Evolutionary conservation across 2,797 vertebrate species (phyloP).

Genomic region (Sarcoramphus papa): DNA sequence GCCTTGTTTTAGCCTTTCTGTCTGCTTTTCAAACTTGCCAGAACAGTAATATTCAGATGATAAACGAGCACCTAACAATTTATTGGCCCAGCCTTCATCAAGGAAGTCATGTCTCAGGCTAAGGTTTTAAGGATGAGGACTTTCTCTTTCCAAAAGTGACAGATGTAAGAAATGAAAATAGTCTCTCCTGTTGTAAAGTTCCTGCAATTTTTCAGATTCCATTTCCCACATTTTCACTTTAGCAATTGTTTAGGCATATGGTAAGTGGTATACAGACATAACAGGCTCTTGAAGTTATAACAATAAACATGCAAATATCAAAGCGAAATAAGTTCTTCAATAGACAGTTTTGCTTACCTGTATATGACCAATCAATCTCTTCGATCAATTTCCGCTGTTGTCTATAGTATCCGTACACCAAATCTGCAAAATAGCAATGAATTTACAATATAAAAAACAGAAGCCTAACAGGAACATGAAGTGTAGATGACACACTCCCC

Average conservation of each 20-base stretch:
- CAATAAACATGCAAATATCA: not conserved
- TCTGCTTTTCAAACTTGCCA: not conserved
- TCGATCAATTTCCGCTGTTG: constrained; percentile 90
- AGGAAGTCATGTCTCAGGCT: not conserved
- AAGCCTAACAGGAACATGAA: not conserved
- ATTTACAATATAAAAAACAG: constrained; percentile 8
- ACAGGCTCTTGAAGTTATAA: not conserved
- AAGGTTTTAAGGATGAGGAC: not conserved
- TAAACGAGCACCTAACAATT: not conserved
- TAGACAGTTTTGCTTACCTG: constrained; percentile 74
- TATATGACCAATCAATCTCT: constrained; percentile 96
- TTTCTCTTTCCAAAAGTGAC: not conserved
- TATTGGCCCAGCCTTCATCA: not conserved
- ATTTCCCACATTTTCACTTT: not conserved
- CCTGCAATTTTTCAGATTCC: not conserved
- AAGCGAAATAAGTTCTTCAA: not conserved
- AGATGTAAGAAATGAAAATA: not conserved
- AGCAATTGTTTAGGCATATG: not conserved
- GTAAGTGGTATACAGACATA: not conserved
- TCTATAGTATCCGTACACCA: constrained; percentile 84
- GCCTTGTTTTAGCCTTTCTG: not conserved
- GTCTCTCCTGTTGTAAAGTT: not conserved
- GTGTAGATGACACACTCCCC: not conserved
- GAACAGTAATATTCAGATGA: not conserved
- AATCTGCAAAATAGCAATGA: constrained; percentile 71